These are phyloP conservation scores for Syrphus vitripennis DNA, from an alignment of 2,888 invertebrate species.

Conservation along the genomic window DNA sequence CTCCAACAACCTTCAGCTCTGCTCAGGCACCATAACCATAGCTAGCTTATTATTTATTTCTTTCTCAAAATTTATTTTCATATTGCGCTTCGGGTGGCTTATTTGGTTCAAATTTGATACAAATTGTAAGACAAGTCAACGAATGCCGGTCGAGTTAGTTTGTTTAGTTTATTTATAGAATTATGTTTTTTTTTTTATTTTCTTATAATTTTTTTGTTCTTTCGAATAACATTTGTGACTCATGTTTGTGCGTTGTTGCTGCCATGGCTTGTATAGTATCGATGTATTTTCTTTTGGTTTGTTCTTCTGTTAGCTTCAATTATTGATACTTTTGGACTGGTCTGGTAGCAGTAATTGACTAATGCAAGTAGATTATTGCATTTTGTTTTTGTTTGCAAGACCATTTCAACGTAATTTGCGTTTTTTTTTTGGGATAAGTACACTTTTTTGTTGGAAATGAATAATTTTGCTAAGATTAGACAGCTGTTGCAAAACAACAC, in stretches of 20 bases:
- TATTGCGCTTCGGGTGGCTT: conserved; percentile 10
- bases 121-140: conserved; percentile 19
- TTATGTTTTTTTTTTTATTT: neutral
- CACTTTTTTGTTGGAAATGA: too few relatives aligned
- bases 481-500: too few relatives aligned
- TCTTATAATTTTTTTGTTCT: neutral
- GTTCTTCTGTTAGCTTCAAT: neutral
- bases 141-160: conserved; percentile 19
- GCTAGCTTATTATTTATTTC: conserved; percentile 33
- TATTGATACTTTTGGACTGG: neutral
- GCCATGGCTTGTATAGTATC: neutral
- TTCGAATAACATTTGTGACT: conserved; percentile 29
- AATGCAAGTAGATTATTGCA: neutral
- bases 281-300: neutral
- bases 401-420: too few relatives aligned
- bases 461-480: too few relatives aligned
- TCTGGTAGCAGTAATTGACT: neutral
- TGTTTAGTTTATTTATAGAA: conserved; percentile 33
- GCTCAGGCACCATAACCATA: neutral
- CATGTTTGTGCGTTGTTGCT: conserved; percentile 23
- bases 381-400: too few relatives aligned
- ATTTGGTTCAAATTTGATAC: conserved; percentile 28
- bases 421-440: too few relatives aligned
- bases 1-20: neutral
- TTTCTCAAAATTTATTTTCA: conserved; percentile 37